Conservation (phyloP, 2,797 vertebrate genomes). For the Oreortyx pictus region DNA sequence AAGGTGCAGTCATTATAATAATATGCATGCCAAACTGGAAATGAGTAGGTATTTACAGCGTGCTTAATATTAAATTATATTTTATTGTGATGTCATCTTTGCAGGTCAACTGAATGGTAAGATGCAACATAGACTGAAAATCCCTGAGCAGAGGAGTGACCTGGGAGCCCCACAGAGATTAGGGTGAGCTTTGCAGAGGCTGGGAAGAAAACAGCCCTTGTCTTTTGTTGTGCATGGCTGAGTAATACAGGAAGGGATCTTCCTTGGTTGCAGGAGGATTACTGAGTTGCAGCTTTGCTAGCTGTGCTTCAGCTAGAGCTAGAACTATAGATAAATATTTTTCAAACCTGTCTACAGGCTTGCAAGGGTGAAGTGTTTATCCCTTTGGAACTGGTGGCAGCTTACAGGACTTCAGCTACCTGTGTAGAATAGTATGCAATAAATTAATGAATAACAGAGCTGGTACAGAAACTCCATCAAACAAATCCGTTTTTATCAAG, state of each 20-base stretch:
- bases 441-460: background rate
- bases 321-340: background rate
- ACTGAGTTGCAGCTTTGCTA: background rate
- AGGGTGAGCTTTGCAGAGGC: background rate
- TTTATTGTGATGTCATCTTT: slow-evolving; percentile 45
- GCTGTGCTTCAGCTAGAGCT: background rate
- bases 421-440: background rate
- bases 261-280: background rate
- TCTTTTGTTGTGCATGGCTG: background rate
- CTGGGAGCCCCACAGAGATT: too few species aligned
- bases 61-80: slow-evolving; percentile 37
- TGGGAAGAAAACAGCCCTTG: background rate
- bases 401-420: background rate
- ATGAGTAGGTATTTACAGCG: slow-evolving; percentile 44
- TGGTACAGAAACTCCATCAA: fast-evolving
- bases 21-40: slow-evolving; percentile 24
- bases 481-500: background rate
- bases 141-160: background rate
- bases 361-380: fast-evolving
- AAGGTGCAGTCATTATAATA: slow-evolving; percentile 36
- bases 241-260: background rate
- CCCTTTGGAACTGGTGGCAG: background rate
- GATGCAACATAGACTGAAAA: background rate
- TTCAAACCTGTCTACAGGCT: background rate
- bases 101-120: slow-evolving; percentile 4